These are phyloP conservation scores for Pheosia gnoma DNA, from an alignment of 2,888 invertebrate species.

Conservation along the genomic window DNA sequence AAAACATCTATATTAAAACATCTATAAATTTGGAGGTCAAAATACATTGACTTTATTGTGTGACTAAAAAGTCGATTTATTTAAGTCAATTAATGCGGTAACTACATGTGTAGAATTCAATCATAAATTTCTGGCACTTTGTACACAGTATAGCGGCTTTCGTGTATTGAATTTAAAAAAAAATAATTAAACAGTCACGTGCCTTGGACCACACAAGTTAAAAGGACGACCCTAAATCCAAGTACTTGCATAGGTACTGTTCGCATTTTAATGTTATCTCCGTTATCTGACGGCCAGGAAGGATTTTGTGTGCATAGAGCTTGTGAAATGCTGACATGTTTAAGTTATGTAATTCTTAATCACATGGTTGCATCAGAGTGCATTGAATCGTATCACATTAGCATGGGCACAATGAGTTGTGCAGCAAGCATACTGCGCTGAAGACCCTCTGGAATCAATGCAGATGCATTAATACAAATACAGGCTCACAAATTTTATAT, in stretches of 20 bases:
- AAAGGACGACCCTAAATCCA: conserved; percentile 19
- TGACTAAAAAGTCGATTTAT: neutral
- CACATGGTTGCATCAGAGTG: conserved; percentile 52
- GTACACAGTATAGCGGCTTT: conserved; percentile 26
- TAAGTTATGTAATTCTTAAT: conserved; percentile 45
- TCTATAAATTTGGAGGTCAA: too few relatives aligned
- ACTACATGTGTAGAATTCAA: conserved; percentile 13
- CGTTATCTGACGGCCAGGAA: conserved; percentile 30
- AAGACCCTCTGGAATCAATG: conserved; percentile 58
- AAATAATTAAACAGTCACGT: conserved; percentile 27
- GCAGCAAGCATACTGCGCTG: conserved; percentile 47
- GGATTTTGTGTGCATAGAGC: conserved; percentile 12
- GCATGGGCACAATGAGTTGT: conserved; percentile 58
- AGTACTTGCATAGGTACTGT: conserved; percentile 12
- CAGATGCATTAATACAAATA: conserved; percentile 53
- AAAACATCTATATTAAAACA: too few relatives aligned
- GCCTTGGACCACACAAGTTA: conserved; percentile 42
- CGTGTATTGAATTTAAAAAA: conserved; percentile 50
- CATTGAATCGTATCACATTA: conserved; percentile 55
- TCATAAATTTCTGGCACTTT: conserved; percentile 25
- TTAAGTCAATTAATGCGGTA: neutral
- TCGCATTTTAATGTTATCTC: conserved; percentile 27
- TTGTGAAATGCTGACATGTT: conserved; percentile 38
- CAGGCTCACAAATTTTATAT: conserved; percentile 52
- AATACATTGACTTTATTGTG: neutral